Evolutionary conservation across 2,888 invertebrate genomes (phyloP).

Genomic region (Philhelius pedissequus): DNA sequence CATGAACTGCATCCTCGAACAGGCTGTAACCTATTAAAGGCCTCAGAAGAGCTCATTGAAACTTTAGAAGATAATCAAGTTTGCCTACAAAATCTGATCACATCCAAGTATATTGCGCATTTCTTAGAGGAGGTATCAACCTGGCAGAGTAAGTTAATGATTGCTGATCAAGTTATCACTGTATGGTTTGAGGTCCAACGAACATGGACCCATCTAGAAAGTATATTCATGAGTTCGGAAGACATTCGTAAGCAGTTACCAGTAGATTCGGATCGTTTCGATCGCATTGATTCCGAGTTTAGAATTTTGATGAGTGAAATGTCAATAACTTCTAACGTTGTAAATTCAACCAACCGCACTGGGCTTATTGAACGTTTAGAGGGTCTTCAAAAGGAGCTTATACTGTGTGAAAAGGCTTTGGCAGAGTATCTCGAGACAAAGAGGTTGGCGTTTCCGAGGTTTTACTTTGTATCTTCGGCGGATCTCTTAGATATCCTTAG

Average conservation of each 20-base stretch:
- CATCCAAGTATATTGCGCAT: slow-evolving; percentile 97
- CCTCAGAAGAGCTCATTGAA: slow-evolving; percentile 97
- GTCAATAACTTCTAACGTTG: slow-evolving; percentile 84
- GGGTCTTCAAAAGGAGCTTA: slow-evolving; percentile 89
- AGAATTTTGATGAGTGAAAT: slow-evolving; percentile 83
- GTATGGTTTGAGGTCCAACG: slow-evolving; percentile 98
- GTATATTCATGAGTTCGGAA: slow-evolving; percentile 98
- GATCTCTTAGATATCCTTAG: slow-evolving; percentile 96
- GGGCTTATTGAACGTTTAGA: slow-evolving; percentile 90
- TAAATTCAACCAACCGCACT: slow-evolving; percentile 92
- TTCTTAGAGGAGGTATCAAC: slow-evolving; percentile 95
- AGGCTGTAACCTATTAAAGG: slow-evolving; percentile 90
- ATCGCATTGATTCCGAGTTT: slow-evolving; percentile 93
- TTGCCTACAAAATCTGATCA: slow-evolving; percentile 95
- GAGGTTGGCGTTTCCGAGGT: slow-evolving; percentile 95
- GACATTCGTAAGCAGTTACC: slow-evolving; percentile 97
- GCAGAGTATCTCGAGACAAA: slow-evolving; percentile 98
- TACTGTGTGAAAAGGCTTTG: slow-evolving; percentile 96
- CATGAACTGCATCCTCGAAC: slow-evolving; percentile 93
- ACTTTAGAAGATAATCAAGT: slow-evolving; percentile 98
- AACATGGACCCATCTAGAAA: slow-evolving; percentile 98
- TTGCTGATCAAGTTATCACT: slow-evolving; percentile 95
- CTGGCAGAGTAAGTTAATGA: slow-evolving; percentile 95
- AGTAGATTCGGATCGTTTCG: slow-evolving; percentile 94
- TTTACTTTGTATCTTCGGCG: slow-evolving; percentile 98